A percentile compares a stretch with the other conserved stretches of the same genome.
These are phyloP conservation scores for Mystacornis crossleyi DNA, from an alignment of 2,113 vertebrate species.

Conservation along the genomic window DNA sequence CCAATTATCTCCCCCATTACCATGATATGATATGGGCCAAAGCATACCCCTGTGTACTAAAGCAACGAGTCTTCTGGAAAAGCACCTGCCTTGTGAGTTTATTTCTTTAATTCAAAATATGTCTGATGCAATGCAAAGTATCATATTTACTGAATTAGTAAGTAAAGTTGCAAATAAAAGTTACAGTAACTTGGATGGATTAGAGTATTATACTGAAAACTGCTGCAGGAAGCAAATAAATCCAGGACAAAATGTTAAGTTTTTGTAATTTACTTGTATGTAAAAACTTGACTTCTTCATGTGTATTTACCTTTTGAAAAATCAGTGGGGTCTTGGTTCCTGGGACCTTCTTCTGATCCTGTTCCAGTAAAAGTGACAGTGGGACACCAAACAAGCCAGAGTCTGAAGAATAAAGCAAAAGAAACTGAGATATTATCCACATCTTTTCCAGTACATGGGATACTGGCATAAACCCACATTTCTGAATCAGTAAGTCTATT, in stretches of 20 bases:
- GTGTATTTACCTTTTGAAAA: slow-evolving; percentile 85
- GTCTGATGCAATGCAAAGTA: neutral
- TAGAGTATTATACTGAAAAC: neutral
- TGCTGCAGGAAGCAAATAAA: neutral
- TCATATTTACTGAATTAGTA: slow-evolving; percentile 16
- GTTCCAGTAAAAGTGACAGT: slow-evolving; percentile 86
- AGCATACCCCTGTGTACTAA: neutral
- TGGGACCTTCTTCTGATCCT: slow-evolving; percentile 86
- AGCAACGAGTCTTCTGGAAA: neutral
- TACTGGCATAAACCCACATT: neutral
- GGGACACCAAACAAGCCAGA: slow-evolving; percentile 90
- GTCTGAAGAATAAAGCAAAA: slow-evolving; percentile 77
- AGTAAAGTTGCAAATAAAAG: slow-evolving; percentile 39
- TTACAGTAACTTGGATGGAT: slow-evolving; percentile 26
- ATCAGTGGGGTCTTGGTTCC: slow-evolving; percentile 90
- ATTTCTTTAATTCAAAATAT: neutral
- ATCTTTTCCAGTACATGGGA: neutral
- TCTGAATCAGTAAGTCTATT: neutral
- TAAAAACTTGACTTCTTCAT: neutral
- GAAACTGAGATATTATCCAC: neutral
- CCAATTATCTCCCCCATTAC: neutral
- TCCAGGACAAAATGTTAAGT: neutral
- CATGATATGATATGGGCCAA: neutral
- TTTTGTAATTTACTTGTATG: neutral
- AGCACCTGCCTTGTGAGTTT: neutral